phyloP scores from a whole-genome alignment of 2,113 vertebrate species.

The Campylorhamphus procurvoides region DNA sequence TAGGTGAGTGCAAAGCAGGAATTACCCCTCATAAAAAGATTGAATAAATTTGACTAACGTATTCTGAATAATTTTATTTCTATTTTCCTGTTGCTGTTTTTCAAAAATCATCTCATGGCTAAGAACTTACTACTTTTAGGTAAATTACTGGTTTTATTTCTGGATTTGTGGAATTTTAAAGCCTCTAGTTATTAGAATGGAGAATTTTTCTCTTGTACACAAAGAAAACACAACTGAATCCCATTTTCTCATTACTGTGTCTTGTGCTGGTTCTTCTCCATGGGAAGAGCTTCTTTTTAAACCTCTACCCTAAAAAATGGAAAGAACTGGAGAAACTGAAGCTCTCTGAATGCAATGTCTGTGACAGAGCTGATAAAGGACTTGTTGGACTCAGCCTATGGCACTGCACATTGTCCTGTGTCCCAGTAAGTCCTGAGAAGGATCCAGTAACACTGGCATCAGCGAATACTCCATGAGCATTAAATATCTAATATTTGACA shows the following conservation, averaged over 20 bases:
- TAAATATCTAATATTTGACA: not conserved
- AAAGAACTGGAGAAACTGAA: not conserved
- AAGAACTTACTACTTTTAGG: not conserved
- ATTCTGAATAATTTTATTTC: not conserved
- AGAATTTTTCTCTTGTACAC: not conserved
- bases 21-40: not conserved
- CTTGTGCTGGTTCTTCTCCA: not conserved
- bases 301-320: not conserved
- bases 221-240: not conserved
- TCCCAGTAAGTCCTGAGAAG: not conserved
- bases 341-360: not conserved
- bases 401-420: not conserved
- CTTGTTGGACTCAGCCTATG: not conserved
- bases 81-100: not conserved
- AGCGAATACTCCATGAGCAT: not conserved
- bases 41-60: not conserved
- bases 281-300: not conserved
- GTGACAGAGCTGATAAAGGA: not conserved
- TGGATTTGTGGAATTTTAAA: not conserved
- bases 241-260: not conserved
- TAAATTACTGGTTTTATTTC: not conserved
- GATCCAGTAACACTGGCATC: accelerated
- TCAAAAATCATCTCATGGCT: not conserved
- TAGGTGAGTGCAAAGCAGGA: not conserved
- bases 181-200: not conserved